Percentiles rank a stretch among this genome's conserved stretches.
Conservation (phyloP, 2,888 invertebrate species). For the Doris montereyensis region DNA sequence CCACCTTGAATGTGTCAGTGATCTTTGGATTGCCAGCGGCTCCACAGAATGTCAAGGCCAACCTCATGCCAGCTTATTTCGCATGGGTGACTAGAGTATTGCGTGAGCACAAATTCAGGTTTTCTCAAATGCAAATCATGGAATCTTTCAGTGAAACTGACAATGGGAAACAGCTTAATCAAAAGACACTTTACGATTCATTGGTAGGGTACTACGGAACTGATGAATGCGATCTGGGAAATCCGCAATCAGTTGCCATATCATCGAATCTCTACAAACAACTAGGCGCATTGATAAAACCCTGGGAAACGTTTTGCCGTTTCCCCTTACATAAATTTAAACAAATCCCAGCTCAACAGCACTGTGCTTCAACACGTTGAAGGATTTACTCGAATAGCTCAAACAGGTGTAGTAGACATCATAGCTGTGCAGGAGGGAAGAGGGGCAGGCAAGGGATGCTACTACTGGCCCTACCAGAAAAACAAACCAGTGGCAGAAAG, state of each 20-base stretch:
- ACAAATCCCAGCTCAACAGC: slow-evolving; percentile 42
- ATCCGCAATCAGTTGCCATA: slow-evolving; percentile 11
- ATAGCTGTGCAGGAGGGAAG: slow-evolving; percentile 62
- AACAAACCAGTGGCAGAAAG: slow-evolving; percentile 42
- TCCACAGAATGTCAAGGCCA: slow-evolving; percentile 37
- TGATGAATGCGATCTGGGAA: slow-evolving; percentile 44
- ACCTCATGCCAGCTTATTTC: slow-evolving; percentile 49
- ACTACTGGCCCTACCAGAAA: slow-evolving; percentile 56
- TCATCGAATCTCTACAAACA: too few species aligned
- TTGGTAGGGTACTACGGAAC: slow-evolving; percentile 50
- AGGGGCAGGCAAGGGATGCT: slow-evolving; percentile 54
- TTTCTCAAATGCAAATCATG: slow-evolving; percentile 32
- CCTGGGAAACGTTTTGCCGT: slow-evolving; percentile 44
- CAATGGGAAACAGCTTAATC: too few species aligned
- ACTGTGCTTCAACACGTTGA: slow-evolving; percentile 49
- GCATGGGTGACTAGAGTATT: slow-evolving; percentile 51
- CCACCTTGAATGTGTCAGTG: slow-evolving; percentile 54
- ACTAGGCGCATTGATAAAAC: too few species aligned
- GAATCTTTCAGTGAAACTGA: too few species aligned
- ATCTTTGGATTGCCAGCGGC: slow-evolving; percentile 58
- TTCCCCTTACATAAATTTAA: slow-evolving; percentile 47
- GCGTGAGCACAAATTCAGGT: slow-evolving; percentile 52
- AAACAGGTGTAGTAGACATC: slow-evolving; percentile 48
- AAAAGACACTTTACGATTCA: slow-evolving; percentile 40
- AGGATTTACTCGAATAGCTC: slow-evolving; percentile 50